Evolutionary conservation across 2,888 invertebrate species (phyloP), one percentile per base, ranked within the genome.

Genomic region (Dryocosmus kuriphilus): DNA sequence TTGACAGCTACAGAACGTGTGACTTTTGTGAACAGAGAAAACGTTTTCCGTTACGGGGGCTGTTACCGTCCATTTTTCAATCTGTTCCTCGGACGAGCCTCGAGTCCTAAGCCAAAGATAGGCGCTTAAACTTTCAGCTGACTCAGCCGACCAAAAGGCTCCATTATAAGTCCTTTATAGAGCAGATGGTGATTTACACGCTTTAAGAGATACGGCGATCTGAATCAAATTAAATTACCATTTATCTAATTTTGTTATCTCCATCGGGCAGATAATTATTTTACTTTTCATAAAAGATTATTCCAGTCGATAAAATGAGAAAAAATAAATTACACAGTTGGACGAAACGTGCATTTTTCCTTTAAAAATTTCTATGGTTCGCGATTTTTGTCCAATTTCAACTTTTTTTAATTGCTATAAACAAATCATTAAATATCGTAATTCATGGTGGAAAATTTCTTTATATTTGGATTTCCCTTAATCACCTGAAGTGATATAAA

Each of bases 71-170:
- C 32, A 74, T 74, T 61, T 74, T 74, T 60, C 60, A 61, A 74
- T n/a, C 32, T 32, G 57, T 55, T 55, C 41, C 24, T 57, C 74
- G 19, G 41, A 41, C 51, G 14, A 51, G 2, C 27, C 27, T 32
- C 19, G n/a, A 60, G 32, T 60, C 32, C 32, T 16, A 32, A 51
- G 11, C 57, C 74, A 35, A 57, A 24, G 57, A 60, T 41, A 74
- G n/a, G 76, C 74, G 76, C 73, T 79, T 75, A 76, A 79, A 82
- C 74, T 81, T 82, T 82, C 60, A 75, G 75, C 77, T 76, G 81
- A 82, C 77, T 82, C 80, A 81, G 79, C 71, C 74, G 22, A 38
- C 24, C 24, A 38, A 38, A 41, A 65, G 51, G 22, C 51, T 55
- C 51, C n/a, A 55, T 55, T 55, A 55, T 55, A 55, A 55, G 51